phyloP scores from a whole-genome alignment of 2,888 invertebrate species.

The Siphonodentalium dalli region DNA sequence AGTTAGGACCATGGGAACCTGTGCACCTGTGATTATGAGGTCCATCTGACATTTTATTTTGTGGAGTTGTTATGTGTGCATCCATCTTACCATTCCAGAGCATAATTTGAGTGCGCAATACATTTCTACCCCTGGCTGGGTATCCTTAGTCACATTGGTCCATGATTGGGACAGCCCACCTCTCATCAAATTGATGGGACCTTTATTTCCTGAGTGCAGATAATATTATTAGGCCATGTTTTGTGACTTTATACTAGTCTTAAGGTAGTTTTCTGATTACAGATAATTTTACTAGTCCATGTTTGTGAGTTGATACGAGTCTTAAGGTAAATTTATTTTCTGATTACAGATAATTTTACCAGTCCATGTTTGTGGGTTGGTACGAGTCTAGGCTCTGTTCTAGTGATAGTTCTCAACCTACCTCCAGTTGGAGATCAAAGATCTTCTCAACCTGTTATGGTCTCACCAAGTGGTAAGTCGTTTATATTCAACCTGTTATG shows the following conservation, averaged over 20 bases:
- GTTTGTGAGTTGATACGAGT: conserved; percentile 97
- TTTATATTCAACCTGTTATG: not conserved
- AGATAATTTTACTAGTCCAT: conserved; percentile 78
- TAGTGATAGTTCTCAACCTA: conserved; percentile 84
- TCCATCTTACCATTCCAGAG: no score
- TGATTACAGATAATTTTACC: conserved; percentile 78
- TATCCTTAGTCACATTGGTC: no score
- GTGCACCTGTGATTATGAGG: no score
- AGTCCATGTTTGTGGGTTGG: conserved; percentile 97
- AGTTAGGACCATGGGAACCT: no score
- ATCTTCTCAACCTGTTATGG: conserved; percentile 70
- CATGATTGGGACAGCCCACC: no score
- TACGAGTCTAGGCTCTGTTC: conserved; percentile 93
- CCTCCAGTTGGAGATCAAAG: conserved; percentile 56
- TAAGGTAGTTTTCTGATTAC: not conserved
- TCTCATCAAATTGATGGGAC: no score
- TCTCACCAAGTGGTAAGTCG: conserved; percentile 83
- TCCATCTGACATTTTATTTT: no score
- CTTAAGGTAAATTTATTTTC: conserved; percentile 36
- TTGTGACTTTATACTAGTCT: not conserved
- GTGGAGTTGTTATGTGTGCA: no score
- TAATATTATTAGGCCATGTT: not conserved
- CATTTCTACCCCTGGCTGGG: no score
- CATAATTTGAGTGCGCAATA: no score
- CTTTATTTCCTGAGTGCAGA: no score